Percentiles rank a stretch among this genome's conserved stretches.
phyloP scores from a whole-genome alignment of 2,888 invertebrate species.

The Lycia hirtaria region DNA sequence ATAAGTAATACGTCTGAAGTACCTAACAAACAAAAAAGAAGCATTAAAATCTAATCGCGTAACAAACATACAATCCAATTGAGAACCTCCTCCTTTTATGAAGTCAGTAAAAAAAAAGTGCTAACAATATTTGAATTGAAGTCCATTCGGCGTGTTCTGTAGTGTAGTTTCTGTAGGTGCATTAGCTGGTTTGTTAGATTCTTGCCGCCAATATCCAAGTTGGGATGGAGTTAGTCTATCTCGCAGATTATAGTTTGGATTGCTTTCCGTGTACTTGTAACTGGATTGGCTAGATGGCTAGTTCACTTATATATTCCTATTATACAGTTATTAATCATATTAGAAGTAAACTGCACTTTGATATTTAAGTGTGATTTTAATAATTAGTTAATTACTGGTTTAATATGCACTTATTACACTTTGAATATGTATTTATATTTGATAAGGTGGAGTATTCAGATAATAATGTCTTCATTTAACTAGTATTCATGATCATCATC shows the following conservation, averaged over 20 bases:
- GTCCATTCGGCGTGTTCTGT: neutral
- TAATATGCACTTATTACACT: no score
- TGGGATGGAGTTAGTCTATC: constrained; percentile 25
- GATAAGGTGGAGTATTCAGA: no score
- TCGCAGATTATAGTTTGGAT: constrained; percentile 36
- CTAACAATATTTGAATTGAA: neutral
- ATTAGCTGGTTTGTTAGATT: constrained; percentile 53
- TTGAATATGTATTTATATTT: no score
- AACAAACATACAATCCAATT: no score
- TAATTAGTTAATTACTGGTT: no score
- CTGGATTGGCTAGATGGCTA: neutral
- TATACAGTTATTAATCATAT: neutral
- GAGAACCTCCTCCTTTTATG: no score
- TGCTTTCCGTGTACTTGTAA: constrained; percentile 27
- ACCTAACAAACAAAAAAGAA: no score
- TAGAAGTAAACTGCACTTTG: neutral
- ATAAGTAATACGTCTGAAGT: no score
- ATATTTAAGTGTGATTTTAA: neutral
- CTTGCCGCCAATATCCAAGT: constrained; percentile 52
- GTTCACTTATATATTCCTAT: neutral
- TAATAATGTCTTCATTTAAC: no score
- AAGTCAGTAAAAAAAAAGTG: no score
- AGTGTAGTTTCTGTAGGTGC: constrained; percentile 29
- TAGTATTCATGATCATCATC: no score
- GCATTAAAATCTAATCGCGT: no score